phyloP scores from a whole-genome alignment of 2,797 vertebrate genomes.

The Propithecus deckenii region DNA sequence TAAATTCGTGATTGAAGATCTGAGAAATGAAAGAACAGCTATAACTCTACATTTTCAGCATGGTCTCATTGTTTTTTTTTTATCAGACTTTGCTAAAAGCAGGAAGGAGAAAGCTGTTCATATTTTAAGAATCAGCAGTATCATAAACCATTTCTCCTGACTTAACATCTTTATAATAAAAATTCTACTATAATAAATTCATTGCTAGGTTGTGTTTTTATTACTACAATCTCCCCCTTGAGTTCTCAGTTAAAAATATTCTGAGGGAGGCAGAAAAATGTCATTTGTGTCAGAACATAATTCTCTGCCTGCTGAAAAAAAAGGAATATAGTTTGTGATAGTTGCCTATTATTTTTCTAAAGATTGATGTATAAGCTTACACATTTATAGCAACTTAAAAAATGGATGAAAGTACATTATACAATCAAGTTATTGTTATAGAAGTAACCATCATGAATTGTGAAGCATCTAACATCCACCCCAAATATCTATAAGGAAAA shows the following conservation, averaged over 20 bases:
- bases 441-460: neutral
- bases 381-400: constrained; percentile 51
- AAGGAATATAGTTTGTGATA: constrained; percentile 65
- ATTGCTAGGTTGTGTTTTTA: constrained; percentile 78
- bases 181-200: constrained; percentile 72
- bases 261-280: constrained; percentile 73
- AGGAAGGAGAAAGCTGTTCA: constrained; percentile 30
- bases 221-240: constrained; percentile 69
- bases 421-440: constrained; percentile 41
- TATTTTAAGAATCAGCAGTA: constrained; percentile 66
- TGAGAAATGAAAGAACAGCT: constrained; percentile 61
- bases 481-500: neutral
- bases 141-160: constrained; percentile 72
- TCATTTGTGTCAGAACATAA: constrained; percentile 74
- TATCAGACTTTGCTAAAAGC: constrained; percentile 40
- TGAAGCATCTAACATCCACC: neutral
- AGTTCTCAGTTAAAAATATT: constrained; percentile 77
- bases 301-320: constrained; percentile 72
- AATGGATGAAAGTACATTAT: neutral
- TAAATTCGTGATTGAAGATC: constrained; percentile 56
- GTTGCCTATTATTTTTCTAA: constrained; percentile 69
- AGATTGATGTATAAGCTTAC: constrained; percentile 50
- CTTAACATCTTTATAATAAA: constrained; percentile 73
- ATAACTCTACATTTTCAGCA: constrained; percentile 45
- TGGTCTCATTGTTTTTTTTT: constrained; percentile 34